These are phyloP conservation scores for Apogon hyalosoma DNA, from an alignment of 2,797 vertebrate species.

Conservation along the genomic window DNA sequence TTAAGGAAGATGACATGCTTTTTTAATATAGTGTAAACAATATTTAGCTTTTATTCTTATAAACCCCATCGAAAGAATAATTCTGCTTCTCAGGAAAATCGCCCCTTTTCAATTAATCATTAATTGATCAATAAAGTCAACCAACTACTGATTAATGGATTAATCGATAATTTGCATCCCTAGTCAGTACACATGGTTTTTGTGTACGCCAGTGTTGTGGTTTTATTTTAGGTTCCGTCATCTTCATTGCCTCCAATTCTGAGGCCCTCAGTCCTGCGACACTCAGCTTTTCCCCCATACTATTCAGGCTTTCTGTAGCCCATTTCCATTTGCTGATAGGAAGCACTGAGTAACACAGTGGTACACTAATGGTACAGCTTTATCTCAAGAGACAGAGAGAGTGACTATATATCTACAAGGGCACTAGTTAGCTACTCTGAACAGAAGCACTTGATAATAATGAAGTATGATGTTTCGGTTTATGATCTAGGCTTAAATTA, in stretches of 20 bases:
- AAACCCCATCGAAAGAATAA: too few species aligned
- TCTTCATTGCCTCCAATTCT: slow-evolving; percentile 7
- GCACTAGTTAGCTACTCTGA: not conserved
- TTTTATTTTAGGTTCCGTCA: not conserved
- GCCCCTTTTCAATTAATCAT: too few species aligned
- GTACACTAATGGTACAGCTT: slow-evolving; percentile 50
- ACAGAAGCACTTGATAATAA: slow-evolving; percentile 18
- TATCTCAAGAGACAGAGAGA: slow-evolving; percentile 51
- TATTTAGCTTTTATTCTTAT: too few species aligned
- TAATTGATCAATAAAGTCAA: too few species aligned
- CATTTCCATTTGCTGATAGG: slow-evolving; percentile 57
- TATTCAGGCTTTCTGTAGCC: slow-evolving; percentile 27
- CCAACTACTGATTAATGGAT: too few species aligned
- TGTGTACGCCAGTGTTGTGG: not conserved
- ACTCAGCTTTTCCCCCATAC: slow-evolving; percentile 14
- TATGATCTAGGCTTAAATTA: slow-evolving; percentile 31
- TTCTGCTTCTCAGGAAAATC: too few species aligned
- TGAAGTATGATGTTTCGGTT: not conserved
- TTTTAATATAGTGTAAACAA: too few species aligned
- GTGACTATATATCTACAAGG: slow-evolving; percentile 34
- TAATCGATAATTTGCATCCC: too few species aligned
- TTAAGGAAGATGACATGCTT: too few species aligned
- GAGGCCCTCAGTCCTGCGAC: not conserved
- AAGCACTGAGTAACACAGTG: slow-evolving; percentile 27
- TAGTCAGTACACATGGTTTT: too few species aligned